Percentiles rank a stretch among this genome's conserved stretches.
phyloP scores from a whole-genome alignment of 2,888 invertebrate genomes.

The Hipparchia sbordonii region DNA sequence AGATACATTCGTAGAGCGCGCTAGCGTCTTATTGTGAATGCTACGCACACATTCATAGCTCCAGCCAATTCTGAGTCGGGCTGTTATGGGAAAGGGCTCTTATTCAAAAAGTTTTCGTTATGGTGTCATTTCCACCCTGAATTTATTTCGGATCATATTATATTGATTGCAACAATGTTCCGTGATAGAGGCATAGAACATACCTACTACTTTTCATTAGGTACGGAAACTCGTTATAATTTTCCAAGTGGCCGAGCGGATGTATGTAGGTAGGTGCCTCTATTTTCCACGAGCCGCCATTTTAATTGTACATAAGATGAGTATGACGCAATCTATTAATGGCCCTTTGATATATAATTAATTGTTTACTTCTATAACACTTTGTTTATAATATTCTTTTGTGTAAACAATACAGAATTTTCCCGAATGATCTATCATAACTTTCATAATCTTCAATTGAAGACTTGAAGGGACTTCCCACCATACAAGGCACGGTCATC shows the following conservation, averaged over 20 bases:
- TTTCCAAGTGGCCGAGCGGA: slow-evolving; percentile 30
- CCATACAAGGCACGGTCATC: no score
- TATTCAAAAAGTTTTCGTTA: no score
- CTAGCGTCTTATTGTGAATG: no score
- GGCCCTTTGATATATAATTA: slow-evolving; percentile 17
- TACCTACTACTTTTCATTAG: slow-evolving; percentile 5
- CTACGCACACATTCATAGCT: no score
- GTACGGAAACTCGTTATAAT: slow-evolving; percentile 23
- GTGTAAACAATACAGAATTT: slow-evolving; percentile 5
- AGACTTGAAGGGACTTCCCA: no score
- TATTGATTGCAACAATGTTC: neutral
- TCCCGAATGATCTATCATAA: neutral
- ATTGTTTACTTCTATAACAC: slow-evolving; percentile 13
- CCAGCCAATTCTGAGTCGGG: no score
- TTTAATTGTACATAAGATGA: slow-evolving; percentile 25
- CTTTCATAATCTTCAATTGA: neutral
- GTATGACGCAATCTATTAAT: slow-evolving; percentile 18
- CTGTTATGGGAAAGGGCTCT: no score
- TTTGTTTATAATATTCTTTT: neutral
- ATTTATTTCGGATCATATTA: neutral
- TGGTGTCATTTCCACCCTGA: no score
- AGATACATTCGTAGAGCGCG: no score
- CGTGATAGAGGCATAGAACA: neutral
- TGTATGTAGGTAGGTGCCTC: slow-evolving; percentile 26
- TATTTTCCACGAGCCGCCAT: slow-evolving; percentile 37